Percentiles rank a stretch among this genome's conserved stretches.
Conservation (phyloP, 2,113 vertebrate genomes). For the Himantopus leucocephalus region DNA sequence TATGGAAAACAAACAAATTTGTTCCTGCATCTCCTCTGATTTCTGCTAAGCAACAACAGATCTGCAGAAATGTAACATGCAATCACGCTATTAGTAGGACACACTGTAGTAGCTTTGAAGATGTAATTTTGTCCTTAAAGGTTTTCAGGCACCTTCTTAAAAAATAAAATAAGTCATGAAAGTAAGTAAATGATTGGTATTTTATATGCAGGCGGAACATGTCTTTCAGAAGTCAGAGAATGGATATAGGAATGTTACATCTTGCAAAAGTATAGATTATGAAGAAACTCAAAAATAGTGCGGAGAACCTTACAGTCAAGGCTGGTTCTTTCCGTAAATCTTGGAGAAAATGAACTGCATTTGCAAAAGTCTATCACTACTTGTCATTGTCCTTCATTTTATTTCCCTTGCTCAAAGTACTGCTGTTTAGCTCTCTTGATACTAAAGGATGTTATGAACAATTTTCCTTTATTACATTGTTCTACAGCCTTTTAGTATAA, state of each 20-base stretch:
- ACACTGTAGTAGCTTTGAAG: background rate
- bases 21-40: background rate
- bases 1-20: background rate
- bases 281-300: background rate
- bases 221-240: background rate
- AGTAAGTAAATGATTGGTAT: background rate
- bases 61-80: background rate
- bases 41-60: background rate
- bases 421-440: background rate
- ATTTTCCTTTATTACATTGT: background rate
- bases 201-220: background rate
- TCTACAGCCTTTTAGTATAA: constrained; percentile 13
- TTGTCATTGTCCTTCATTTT: background rate
- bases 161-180: background rate
- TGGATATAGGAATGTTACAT: background rate
- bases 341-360: background rate
- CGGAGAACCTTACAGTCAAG: background rate
- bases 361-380: background rate
- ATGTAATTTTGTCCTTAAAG: background rate
- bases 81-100: rapidly evolving
- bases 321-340: background rate
- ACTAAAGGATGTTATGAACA: background rate
- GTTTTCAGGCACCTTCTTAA: background rate
- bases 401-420: background rate
- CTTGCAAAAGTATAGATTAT: background rate